A percentile compares a stretch with the other conserved stretches of the same genome.
Conservation (phyloP, 1,140 invertebrate genomes). For the Dendroctonus valens region DNA sequence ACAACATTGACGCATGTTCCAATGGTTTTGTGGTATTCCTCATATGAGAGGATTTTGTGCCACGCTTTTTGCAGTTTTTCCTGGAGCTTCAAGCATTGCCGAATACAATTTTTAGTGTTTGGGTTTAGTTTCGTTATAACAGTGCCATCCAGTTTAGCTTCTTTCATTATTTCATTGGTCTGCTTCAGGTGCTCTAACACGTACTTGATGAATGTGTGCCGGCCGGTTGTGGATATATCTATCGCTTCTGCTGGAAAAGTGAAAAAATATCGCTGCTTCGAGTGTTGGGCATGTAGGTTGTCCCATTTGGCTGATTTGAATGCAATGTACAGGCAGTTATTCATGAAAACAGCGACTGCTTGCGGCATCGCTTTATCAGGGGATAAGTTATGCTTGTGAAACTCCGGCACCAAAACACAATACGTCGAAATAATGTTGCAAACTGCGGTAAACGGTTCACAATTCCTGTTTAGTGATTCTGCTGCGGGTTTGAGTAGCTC, state of each 20-base stretch:
- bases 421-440: conserved; percentile 79
- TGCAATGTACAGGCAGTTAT: conserved; percentile 87
- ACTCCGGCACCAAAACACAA: conserved; percentile 70
- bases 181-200: conserved; percentile 46
- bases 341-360: conserved; percentile 86
- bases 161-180: conserved; percentile 47
- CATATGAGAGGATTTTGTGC: conserved; percentile 58
- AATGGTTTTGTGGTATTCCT: conserved; percentile 52
- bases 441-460: conserved; percentile 68
- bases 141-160: conserved; percentile 33
- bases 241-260: conserved; percentile 39
- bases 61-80: conserved; percentile 84
- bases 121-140: conserved; percentile 57
- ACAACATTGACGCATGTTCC: conserved; percentile 52
- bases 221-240: conserved; percentile 53
- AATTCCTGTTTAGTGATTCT: conserved; percentile 60
- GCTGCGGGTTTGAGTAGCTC: conserved; percentile 66
- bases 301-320: conserved; percentile 68
- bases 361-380: conserved; percentile 67
- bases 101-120: conserved; percentile 68
- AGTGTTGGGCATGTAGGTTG: conserved; percentile 22
- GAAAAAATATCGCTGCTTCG: conserved; percentile 2
- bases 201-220: conserved; percentile 49
- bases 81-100: conserved; percentile 81
- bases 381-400: conserved; percentile 74